Evolutionary conservation across 2,797 vertebrate genomes (phyloP).

Genomic region (Channa striata): DNA sequence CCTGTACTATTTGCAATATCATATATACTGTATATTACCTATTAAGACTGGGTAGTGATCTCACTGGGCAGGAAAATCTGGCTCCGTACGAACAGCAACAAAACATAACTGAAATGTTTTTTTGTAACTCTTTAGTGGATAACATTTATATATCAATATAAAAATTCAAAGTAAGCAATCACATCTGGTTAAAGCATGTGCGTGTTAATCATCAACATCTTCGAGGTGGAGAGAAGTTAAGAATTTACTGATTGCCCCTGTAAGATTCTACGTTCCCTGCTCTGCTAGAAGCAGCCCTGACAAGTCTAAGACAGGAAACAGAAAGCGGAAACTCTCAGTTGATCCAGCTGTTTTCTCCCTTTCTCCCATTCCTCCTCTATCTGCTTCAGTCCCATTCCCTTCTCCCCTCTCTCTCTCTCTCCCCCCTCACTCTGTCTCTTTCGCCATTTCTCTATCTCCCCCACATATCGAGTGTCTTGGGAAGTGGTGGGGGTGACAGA

Average conservation of each 20-base stretch:
- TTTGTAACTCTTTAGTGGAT: not conserved
- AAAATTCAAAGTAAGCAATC: not conserved
- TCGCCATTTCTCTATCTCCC: not conserved
- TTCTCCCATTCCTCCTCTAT: conserved; percentile 57
- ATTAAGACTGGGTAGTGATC: not conserved
- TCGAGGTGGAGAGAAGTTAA: conserved; percentile 12
- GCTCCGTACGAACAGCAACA: not conserved
- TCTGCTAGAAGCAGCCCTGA: conserved; percentile 33
- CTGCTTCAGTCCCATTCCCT: conserved; percentile 40
- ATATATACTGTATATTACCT: too few species aligned
- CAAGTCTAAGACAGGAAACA: conserved; percentile 68
- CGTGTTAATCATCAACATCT: conserved; percentile 13
- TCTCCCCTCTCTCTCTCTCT: not conserved
- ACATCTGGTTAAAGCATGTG: conserved; percentile 8
- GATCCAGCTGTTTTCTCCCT: conserved; percentile 76
- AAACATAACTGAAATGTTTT: not conserved
- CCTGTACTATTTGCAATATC: not conserved
- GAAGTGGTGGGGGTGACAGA: not conserved
- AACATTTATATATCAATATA: not conserved
- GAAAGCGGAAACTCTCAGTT: conserved; percentile 74
- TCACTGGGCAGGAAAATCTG: not conserved
- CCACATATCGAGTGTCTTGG: conserved; percentile 63
- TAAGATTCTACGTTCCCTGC: conserved; percentile 8
- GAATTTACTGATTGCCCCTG: conserved; percentile 15
- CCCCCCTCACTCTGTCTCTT: not conserved